Evolutionary conservation across 2,797 vertebrate genomes (phyloP).

Genomic region (Phrynocephalus forsythii): DNA sequence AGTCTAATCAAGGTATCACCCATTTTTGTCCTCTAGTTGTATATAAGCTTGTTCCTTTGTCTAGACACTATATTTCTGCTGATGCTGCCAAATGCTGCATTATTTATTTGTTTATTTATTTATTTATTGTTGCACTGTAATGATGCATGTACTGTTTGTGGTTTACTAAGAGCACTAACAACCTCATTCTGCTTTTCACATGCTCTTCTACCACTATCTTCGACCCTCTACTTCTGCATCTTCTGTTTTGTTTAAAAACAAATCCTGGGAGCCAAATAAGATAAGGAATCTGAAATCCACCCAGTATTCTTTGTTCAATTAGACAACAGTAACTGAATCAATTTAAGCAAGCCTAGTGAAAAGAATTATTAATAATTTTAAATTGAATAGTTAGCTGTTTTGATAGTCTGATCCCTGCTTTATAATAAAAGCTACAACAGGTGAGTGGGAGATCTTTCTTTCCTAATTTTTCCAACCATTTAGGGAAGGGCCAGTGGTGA

Average conservation of each 20-base stretch:
- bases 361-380: constrained; percentile 11
- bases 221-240: no score
- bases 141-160: no score
- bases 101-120: no score
- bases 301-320: neutral
- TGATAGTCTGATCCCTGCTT: neutral
- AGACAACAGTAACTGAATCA: constrained; percentile 19
- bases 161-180: no score
- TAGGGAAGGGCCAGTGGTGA: neutral
- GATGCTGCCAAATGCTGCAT: no score
- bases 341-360: neutral
- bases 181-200: neutral
- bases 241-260: neutral
- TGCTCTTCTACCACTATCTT: neutral
- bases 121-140: no score
- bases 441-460: neutral
- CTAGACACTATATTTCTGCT: no score
- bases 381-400: constrained; percentile 12
- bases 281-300: neutral
- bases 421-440: neutral
- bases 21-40: no score
- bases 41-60: no score
- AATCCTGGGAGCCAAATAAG: neutral
- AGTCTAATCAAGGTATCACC: no score
- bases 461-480: constrained; percentile 4